Base-by-base conservation (phyloP, 2,888 invertebrate genomes). In the Leptothorax acervorum region DNA sequence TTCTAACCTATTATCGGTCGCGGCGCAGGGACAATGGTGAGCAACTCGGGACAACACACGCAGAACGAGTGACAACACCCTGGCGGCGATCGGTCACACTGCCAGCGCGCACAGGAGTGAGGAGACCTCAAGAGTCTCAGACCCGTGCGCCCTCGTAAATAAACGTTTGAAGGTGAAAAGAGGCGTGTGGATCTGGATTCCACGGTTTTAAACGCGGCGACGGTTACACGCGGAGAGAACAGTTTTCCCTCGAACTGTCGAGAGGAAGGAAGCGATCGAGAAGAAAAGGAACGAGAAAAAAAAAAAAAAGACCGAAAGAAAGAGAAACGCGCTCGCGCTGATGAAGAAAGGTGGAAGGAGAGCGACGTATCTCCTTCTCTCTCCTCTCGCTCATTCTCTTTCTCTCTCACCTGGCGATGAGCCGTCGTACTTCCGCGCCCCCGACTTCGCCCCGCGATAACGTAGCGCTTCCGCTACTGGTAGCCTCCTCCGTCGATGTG, bases 1-100 rank as follows among this genome's bases (percentile, higher is more conserved):
- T 84, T 85, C 90, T 92, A 92, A 92, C 92, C 92, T 92, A 91
- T 87, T 23, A 23, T 11, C 18, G 31, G 75, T 6, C 76, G 42
- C 28, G 45, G 3, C 35, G 23, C 74, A 45, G 39, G 57, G 68
- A 78, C 78, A 75, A 78, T 53, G 66, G 62, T 68, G 53, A 53
- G 5, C 53, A n/a, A 11, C 53, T 2, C 18, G 2, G 6, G 6
- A 90, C 88, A 63, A 35, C 63, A 65, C 42, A 11, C 35, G 35
- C 35, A 87, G 89, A 23, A 66, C 35, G 66, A 65, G n/a, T 65
- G 75, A 76, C 66, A 76, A 76, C 86, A 88, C 63, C 83, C 82
- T 73, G 78, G 83, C 76, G 82, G 73, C 48, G 48, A 53, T 73
- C 73, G 31, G 53, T 42, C 53, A 76, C 63, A 63, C 82, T 53